Evolutionary conservation across 30 jellyfish, hydroid and myxozoan genomes (phyloP), one percentile per base, ranked within the genome.

Genomic region (Turritopsis dohrnii): DNA sequence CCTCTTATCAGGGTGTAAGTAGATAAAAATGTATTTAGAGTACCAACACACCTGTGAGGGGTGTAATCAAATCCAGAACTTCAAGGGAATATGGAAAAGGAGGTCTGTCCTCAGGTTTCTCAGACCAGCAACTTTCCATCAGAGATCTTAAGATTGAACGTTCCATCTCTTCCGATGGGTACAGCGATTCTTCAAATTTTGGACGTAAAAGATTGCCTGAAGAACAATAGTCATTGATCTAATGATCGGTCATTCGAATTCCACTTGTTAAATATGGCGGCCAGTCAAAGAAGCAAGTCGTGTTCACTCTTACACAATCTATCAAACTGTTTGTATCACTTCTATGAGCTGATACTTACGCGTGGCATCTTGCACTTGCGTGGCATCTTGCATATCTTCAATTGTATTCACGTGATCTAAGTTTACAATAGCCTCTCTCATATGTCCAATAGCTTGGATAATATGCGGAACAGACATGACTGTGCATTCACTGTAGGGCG

Each of bases 41-140:
- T 41, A 41, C 60, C 9, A 13, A 3, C 13, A 13, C 13, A 41
- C 60, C 60, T 71, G 87, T 84, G 79, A 92, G 79, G 8, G 97
- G 97, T 22, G 96, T 83, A 22, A 92, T 73, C 3, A 84, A 71
- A 25, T 85, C 90, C 54, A 92, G 72, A 16, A 81, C 88, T 21
- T 84, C 71, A 22, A 65, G 66, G 73, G 85, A 72, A 77, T 92
- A 92, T 18, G 87, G 66, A 83, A 92, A 92, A 16, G 97, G 94
- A 1, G 96, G 97, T 18, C 97, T 79, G 24, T 84, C 91, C 13
- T 65, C 84, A 18, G 94, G 91, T 24, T 88, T 95, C 72, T 92
- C 97, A 18, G 96, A 80, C 97, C 97, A 92, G 25, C 95, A 81
- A 54, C 94, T 75, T 71, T 92, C 97, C 88, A 92, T 88, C 74